Percentiles rank a stretch among this genome's conserved stretches.
phyloP scores from a whole-genome alignment of 2,797 vertebrate species.

The Glossophaga mutica region DNA sequence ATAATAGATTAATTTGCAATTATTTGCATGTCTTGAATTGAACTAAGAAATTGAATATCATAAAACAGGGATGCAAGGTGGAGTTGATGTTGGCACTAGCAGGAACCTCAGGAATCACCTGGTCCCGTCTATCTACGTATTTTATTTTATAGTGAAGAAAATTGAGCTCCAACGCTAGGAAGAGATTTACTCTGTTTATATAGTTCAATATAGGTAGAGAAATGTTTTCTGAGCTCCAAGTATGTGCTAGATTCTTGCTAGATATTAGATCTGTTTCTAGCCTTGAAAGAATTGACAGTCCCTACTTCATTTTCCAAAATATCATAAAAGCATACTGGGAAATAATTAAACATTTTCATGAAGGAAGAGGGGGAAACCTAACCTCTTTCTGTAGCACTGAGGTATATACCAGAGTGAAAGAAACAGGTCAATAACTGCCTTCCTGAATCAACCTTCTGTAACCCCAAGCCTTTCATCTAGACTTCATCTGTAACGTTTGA shows the following conservation, averaged over 20 bases:
- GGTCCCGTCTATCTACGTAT: not conserved
- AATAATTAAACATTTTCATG: not conserved
- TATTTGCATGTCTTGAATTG: constrained; percentile 23
- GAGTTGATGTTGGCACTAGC: not conserved
- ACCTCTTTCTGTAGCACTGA: not conserved
- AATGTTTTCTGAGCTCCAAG: not conserved
- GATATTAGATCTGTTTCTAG: not conserved
- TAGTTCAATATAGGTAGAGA: not conserved
- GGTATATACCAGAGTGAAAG: not conserved
- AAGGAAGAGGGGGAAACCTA: not conserved
- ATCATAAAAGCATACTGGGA: not conserved
- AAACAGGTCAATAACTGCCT: not conserved
- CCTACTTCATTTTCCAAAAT: not conserved
- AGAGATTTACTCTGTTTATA: not conserved
- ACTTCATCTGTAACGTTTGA: not conserved
- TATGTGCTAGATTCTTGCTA: not conserved
- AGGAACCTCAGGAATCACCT: not conserved
- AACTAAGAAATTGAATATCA: constrained; percentile 6
- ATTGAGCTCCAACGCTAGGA: not conserved
- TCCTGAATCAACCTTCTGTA: not conserved
- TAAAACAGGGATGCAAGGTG: not conserved
- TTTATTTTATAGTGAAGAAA: not conserved
- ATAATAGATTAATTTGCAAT: constrained; percentile 41
- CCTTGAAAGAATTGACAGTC: not conserved
- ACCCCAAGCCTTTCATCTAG: not conserved